Percentiles rank a stretch among this genome's conserved stretches.
phyloP scores from a whole-genome alignment of 2,113 vertebrate genomes.

The Baryphthengus martii region DNA sequence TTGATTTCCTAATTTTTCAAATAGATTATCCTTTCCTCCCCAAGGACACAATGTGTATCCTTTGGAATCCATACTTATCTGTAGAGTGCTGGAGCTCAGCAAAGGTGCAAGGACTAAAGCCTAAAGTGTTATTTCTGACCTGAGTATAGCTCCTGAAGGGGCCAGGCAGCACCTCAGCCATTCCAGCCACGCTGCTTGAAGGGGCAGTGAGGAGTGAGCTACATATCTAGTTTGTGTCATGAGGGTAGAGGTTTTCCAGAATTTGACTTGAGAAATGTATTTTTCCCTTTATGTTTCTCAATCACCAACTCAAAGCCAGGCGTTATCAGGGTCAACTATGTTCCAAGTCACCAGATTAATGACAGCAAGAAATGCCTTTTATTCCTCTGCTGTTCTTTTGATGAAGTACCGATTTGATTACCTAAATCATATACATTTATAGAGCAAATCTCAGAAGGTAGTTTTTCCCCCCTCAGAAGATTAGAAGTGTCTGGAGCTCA shows the following conservation, averaged over 20 bases:
- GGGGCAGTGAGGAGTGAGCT: not conserved
- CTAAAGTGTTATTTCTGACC: not conserved
- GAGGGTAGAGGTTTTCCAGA: not conserved
- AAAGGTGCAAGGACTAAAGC: not conserved
- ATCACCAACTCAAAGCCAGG: not conserved
- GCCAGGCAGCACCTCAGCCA: not conserved
- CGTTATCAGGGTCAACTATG: accelerated
- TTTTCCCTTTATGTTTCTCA: not conserved
- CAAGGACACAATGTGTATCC: not conserved
- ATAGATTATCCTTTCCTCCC: not conserved
- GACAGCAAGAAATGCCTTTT: not conserved
- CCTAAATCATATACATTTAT: not conserved
- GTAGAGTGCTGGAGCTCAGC: not conserved
- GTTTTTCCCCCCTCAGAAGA: not conserved
- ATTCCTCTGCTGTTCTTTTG: not conserved
- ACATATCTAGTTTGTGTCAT: not conserved
- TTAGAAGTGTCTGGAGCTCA: not conserved
- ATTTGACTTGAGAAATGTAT: not conserved
- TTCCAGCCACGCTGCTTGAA: not conserved
- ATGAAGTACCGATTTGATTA: not conserved
- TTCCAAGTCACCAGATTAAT: not conserved
- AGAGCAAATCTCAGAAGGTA: not conserved
- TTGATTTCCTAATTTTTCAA: not conserved
- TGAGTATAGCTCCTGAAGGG: not conserved
- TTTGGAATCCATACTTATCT: not conserved